Evolutionary conservation across 1,140 invertebrate genomes (phyloP).

Genomic region (Rhopalosiphum padi): DNA sequence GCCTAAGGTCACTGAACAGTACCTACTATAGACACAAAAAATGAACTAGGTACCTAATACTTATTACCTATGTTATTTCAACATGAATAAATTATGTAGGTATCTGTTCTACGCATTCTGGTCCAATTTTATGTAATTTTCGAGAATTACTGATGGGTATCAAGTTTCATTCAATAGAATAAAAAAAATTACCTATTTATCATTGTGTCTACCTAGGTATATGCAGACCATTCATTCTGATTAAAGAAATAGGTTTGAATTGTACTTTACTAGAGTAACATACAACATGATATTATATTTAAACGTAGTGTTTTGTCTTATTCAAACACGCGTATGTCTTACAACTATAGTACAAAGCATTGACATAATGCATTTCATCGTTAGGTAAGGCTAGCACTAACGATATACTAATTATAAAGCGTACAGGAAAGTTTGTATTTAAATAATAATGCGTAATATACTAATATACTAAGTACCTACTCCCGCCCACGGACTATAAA

Average conservation of each 20-base stretch:
- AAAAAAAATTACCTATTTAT: neutral
- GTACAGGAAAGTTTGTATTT: neutral
- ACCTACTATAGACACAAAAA: neutral
- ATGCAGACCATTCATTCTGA: neutral
- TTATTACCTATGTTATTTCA: too few relatives aligned
- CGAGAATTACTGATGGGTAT: neutral
- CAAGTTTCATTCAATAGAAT: neutral
- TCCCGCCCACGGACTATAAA: neutral
- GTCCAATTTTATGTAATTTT: neutral
- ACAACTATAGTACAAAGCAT: neutral
- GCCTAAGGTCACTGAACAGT: slow-evolving; percentile 19
- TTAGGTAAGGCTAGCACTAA: neutral
- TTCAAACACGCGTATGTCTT: neutral
- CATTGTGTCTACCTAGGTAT: neutral
- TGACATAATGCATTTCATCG: neutral
- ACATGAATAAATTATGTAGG: neutral
- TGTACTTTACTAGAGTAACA: neutral
- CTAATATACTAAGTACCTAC: neutral
- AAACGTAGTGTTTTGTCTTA: neutral
- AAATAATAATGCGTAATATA: neutral
- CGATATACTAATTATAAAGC: neutral
- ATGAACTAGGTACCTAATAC: neutral
- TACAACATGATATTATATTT: neutral
- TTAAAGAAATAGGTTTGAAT: neutral
- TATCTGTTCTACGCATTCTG: neutral